Evolutionary conservation across 2,888 invertebrate genomes (phyloP), one percentile per base, ranked within the genome.

Genomic region (Phlogophora meticulosa): DNA sequence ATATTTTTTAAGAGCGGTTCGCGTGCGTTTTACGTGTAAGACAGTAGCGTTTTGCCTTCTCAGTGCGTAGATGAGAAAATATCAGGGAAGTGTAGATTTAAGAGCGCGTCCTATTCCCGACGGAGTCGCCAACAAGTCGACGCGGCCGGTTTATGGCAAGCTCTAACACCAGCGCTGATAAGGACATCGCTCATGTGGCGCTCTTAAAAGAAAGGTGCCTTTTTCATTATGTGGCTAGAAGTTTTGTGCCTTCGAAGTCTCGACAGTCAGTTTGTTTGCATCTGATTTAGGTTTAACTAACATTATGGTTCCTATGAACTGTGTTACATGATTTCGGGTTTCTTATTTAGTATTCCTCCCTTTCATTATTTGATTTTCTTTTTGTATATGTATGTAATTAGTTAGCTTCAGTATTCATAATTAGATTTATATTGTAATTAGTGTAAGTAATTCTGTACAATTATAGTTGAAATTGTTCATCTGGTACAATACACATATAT

Each of bases 41-140:
- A 15, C 3, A 40, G 38, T 13, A n/a, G 34, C 36, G 59, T 58
- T 60, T 63, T 9, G 10, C 10, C 0, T 24, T 32, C 46, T 24
- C 22, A 70, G 80, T 81, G 80, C 75, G 80, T 68, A 55, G 7
- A 42, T 28, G 24, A 46, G 52, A 75, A 72, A 72, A 70, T 81
- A 80, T 78, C 38, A 62, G 42, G 43, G 46, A 51, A 51, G 28
- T 32, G 28, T 13, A 64, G 70, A 74, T 81, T 81, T 79, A 79
- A 68, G 74, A 79, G 69, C 49, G 2, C 53, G n/a, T 40, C 38
- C 20, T 45, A 40, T 57, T 78, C 80, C 72, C 81, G 7, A 15
- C 60, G 76, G 82, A 71, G 68, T 65, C 79, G 28, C 69, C 68
- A 67, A 72, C 78, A 66, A 69, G 51, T 77, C 75, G 45, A 17